Percentiles rank a stretch among this genome's conserved stretches.
phyloP scores from a whole-genome alignment of 2,888 invertebrate species.

The Melinaea marsaeus region DNA sequence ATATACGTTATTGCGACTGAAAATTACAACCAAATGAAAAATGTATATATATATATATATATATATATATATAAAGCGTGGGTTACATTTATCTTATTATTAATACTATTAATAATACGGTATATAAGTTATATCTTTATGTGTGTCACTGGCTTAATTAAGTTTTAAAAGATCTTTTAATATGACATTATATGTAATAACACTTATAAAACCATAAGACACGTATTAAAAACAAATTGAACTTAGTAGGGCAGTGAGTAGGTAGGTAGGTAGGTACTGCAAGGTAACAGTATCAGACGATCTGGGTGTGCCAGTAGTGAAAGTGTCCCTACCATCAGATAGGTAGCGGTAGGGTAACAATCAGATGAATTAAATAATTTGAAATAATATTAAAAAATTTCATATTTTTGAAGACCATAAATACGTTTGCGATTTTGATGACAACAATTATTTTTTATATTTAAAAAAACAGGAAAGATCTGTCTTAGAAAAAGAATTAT shows the following conservation, averaged over 20 bases:
- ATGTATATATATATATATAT: not conserved
- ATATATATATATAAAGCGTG: not conserved
- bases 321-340: conserved; percentile 61
- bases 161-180: too few species aligned
- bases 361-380: conserved; percentile 1
- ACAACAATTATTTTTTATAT: too few species aligned
- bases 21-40: not conserved
- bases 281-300: conserved; percentile 48
- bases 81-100: too few species aligned
- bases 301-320: conserved; percentile 54
- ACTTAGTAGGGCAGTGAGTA: conserved; percentile 22
- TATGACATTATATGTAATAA: too few species aligned
- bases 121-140: too few species aligned
- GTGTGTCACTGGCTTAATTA: too few species aligned
- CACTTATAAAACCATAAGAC: conserved; percentile 14
- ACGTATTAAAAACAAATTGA: conserved; percentile 24
- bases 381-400: not conserved
- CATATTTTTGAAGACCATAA: too few species aligned
- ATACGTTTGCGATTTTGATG: too few species aligned
- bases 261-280: conserved; percentile 28
- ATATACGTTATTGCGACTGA: not conserved
- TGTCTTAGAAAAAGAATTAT: too few species aligned
- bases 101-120: too few species aligned
- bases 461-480: too few species aligned
- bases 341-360: conserved; percentile 42